Evolutionary conservation across 2,797 vertebrate species (phyloP).

Genomic region (Lutjanus argentimaculatus): DNA sequence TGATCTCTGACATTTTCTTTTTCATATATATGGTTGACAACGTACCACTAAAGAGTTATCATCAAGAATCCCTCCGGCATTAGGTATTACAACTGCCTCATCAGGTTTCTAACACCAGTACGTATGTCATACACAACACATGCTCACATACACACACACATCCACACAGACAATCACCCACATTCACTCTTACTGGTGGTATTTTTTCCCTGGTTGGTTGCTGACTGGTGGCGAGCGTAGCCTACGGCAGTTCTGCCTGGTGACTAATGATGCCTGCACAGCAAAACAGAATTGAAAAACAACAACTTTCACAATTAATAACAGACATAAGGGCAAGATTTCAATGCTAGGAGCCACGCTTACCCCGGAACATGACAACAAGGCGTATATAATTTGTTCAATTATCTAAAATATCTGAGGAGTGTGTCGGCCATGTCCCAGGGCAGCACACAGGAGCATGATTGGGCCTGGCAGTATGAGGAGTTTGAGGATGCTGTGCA

Average conservation of each 20-base stretch:
- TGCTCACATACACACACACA: conserved; percentile 14
- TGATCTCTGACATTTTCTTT: conserved; percentile 26
- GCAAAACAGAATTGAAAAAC: conserved; percentile 66
- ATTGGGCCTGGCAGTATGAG: conserved; percentile 67
- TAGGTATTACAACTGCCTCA: neutral
- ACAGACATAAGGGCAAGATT: conserved; percentile 64
- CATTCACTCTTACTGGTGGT: conserved; percentile 12
- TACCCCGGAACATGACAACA: conserved; percentile 68
- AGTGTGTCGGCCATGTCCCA: conserved; percentile 67
- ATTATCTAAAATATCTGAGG: conserved; percentile 83
- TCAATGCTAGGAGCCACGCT: conserved; percentile 77
- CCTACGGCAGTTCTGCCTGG: conserved; percentile 60
- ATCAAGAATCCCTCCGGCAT: conserved; percentile 13
- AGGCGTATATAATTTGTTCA: conserved; percentile 81
- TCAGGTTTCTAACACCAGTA: neutral
- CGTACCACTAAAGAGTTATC: neutral
- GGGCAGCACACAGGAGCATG: conserved; percentile 62
- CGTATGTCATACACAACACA: neutral
- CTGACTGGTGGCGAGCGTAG: conserved; percentile 55
- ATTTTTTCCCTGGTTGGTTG: conserved; percentile 29
- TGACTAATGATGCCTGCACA: conserved; percentile 76
- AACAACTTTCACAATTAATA: conserved; percentile 76
- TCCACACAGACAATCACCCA: neutral
- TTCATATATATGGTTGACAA: conserved; percentile 1
- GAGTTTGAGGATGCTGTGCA: conserved; percentile 14